Base-by-base conservation (phyloP, 2,113 vertebrate genomes). In the Laticauda laticaudata region DNA sequence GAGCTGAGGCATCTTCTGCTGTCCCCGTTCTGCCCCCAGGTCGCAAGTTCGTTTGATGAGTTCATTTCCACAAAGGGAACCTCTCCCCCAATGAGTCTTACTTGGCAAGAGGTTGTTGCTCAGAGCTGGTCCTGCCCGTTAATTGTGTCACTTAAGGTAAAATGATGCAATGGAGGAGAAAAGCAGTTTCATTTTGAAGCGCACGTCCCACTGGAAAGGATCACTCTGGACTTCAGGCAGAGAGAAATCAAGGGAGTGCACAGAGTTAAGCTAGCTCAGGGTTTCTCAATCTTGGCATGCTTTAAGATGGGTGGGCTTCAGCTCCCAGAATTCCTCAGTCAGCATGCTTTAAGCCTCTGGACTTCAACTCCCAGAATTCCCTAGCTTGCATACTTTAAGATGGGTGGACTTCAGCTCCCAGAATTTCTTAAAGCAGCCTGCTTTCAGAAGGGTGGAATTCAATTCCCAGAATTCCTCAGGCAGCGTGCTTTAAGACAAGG, bases 91-190 rank as follows among this genome's bases (percentile, higher is more conserved):
- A 6, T 3, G 10, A 39, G 6, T 61, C 34, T 92, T 9, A 92
- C 57, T 88, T n/a, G 69, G 4, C 45, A 15, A 6, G 86, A 14
- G 26, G 2, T 9, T 7, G 20, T 86, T 23, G 48, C 51, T 39
- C 23, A 15, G 1, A 45, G 48, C 9, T 6, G 4, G 20, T 26
- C 34, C 18, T 39, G 18, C 1, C 15, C 6, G 18, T 29, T 24
- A 86, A n/a, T 29, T 12, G 6, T 92, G 86, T 92, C 91, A 92
- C n/a, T 9, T 92, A 2, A 92, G 45, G 86, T 88, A 48, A 69
- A 92, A 88, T 1, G 48, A 21, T 53, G 55, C 59, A 14, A 4
- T 11, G 61, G 20, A 15, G 81, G 20, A 39, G 48, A 39, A 39
- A 51, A 54, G 11, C 57, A 2, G 86, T 69, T 92, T 69, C 48